These are phyloP conservation scores for Melinaea marsaeus DNA, from an alignment of 2,888 invertebrate genomes.

Conservation along the genomic window DNA sequence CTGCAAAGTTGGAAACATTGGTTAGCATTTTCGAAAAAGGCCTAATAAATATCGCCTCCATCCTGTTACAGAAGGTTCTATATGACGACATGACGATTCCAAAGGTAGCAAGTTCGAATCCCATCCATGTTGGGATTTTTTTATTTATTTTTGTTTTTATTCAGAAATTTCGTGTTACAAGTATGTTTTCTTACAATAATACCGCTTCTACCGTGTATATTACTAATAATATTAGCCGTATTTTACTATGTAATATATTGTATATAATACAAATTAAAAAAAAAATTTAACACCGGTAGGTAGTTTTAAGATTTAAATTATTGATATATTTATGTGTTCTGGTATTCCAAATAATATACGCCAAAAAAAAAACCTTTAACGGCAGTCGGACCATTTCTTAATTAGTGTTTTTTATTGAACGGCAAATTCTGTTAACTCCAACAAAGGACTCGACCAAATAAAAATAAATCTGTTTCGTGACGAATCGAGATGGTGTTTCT, in stretches of 20 bases:
- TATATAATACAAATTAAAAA: constrained; percentile 21
- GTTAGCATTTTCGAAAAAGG: no score
- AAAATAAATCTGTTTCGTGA: constrained; percentile 74
- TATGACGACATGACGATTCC: no score
- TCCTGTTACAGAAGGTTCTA: no score
- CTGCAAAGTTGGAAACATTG: no score
- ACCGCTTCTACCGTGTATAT: no score
- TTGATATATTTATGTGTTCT: constrained; percentile 43
- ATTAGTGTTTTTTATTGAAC: constrained; percentile 72
- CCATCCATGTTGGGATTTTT: no score
- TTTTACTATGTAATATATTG: neutral
- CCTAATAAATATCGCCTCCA: no score
- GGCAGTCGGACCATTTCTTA: constrained; percentile 72
- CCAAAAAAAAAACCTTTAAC: constrained; percentile 58
- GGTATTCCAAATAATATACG: constrained; percentile 46
- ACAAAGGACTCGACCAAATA: constrained; percentile 73
- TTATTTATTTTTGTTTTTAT: no score
- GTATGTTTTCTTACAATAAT: no score
- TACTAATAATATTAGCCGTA: no score
- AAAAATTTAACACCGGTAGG: constrained; percentile 29
- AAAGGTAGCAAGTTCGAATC: no score
- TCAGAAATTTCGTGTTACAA: no score
- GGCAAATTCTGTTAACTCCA: constrained; percentile 74
- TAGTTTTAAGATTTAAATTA: constrained; percentile 33
- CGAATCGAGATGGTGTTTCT: constrained; percentile 74